These are phyloP conservation scores for Sphaerodactylus townsendi DNA, from an alignment of 2,113 vertebrate species.

Conservation along the genomic window DNA sequence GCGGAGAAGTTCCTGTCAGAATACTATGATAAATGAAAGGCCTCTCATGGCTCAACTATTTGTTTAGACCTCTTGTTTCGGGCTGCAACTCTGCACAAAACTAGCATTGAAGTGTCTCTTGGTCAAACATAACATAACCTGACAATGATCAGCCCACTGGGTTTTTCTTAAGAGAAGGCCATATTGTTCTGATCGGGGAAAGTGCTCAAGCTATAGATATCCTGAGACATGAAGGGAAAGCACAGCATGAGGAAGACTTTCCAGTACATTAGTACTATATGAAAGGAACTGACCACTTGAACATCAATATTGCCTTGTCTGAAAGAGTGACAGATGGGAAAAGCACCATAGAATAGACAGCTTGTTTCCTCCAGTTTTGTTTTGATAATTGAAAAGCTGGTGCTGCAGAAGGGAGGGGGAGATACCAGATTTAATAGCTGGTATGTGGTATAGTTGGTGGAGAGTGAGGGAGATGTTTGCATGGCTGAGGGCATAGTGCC, in stretches of 20 bases:
- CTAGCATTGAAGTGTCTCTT: conserved; percentile 81
- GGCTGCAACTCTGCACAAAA: conserved; percentile 81
- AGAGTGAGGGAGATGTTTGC: not conserved
- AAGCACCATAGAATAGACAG: conserved; percentile 71
- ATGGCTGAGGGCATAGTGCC: not conserved
- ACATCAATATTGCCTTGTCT: conserved; percentile 77
- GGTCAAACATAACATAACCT: conserved; percentile 87
- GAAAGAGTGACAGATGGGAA: conserved; percentile 79
- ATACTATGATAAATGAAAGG: conserved; percentile 83
- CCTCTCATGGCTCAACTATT: conserved; percentile 78
- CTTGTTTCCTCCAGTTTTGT: conserved; percentile 64
- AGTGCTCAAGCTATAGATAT: conserved; percentile 59
- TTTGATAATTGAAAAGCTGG: conserved; percentile 7
- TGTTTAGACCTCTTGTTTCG: conserved; percentile 88
- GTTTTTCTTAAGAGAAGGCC: conserved; percentile 79
- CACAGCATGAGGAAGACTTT: conserved; percentile 82
- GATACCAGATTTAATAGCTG: not conserved
- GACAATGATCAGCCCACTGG: conserved; percentile 84
- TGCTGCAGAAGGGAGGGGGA: not conserved
- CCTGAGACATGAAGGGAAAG: conserved; percentile 76
- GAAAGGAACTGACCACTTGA: conserved; percentile 77
- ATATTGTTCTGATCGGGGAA: conserved; percentile 73
- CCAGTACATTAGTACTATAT: conserved; percentile 92
- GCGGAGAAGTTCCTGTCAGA: conserved; percentile 75
- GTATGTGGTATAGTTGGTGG: rapidly evolving